phyloP scores from a whole-genome alignment of 1,140 invertebrate genomes.

The Aplysia californica region DNA sequence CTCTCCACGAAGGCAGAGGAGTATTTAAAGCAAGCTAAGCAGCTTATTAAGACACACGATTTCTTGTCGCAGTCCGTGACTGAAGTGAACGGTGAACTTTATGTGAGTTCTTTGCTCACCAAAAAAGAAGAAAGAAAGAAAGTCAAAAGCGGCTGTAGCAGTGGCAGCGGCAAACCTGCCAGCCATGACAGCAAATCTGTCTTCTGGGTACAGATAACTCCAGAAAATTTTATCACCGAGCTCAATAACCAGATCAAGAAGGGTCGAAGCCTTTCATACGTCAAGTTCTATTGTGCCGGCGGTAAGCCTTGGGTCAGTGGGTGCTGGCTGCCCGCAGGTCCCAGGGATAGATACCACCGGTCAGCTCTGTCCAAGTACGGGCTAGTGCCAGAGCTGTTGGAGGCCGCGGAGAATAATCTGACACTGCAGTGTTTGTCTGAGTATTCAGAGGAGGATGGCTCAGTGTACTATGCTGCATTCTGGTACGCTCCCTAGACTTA shows the following conservation, averaged over 20 bases:
- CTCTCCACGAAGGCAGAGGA: background rate
- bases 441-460: conserved; percentile 39
- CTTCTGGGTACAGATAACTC: conserved; percentile 36
- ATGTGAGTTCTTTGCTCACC: conserved; percentile 1
- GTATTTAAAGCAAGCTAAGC: background rate
- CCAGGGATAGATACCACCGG: conserved; percentile 38
- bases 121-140: conserved; percentile 3
- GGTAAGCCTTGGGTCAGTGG: conserved; percentile 39
- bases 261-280: conserved; percentile 27
- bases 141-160: background rate
- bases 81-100: background rate
- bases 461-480: conserved; percentile 40
- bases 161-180: background rate
- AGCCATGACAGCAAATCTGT: background rate
- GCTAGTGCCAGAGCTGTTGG: conserved; percentile 43
- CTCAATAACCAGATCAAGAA: conserved; percentile 30
- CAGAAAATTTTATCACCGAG: conserved; percentile 44
- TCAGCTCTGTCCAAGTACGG: conserved; percentile 42
- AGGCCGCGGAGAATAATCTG: conserved; percentile 36
- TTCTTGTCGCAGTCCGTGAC: conserved; percentile 14
- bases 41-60: background rate
- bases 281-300: conserved; percentile 38
- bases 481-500: conserved; percentile 35
- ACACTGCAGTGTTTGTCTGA: conserved; percentile 31
- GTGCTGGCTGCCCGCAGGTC: conserved; percentile 29